A percentile compares a stretch with the other conserved stretches of the same genome.
Evolutionary conservation across 2,888 invertebrate species (phyloP).

Genomic region (Hofmannophila pseudospretella): DNA sequence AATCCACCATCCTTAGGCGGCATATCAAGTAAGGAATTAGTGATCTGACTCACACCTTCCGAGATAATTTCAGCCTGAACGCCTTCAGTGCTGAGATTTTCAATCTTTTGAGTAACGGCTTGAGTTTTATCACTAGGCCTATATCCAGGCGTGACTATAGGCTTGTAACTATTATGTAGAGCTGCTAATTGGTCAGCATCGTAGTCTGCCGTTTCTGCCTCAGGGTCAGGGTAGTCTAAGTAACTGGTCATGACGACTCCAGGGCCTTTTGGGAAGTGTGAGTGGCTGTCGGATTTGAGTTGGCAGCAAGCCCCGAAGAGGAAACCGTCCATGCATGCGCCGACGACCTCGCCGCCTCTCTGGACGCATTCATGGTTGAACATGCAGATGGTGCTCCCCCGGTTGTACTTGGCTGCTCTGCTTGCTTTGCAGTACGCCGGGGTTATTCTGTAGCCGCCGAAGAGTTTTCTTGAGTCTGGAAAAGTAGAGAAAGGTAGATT

Average conservation of each 20-base stretch:
- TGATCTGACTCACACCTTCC: slow-evolving; percentile 76
- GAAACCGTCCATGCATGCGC: slow-evolving; percentile 95
- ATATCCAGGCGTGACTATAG: slow-evolving; percentile 67
- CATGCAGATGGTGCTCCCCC: slow-evolving; percentile 91
- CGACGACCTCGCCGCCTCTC: slow-evolving; percentile 87
- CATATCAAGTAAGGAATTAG: slow-evolving; percentile 65
- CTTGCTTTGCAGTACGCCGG: slow-evolving; percentile 88
- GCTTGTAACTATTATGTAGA: slow-evolving; percentile 67
- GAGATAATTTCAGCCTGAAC: slow-evolving; percentile 70
- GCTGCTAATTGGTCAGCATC: slow-evolving; percentile 58
- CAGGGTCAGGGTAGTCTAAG: slow-evolving; percentile 62
- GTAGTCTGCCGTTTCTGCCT: slow-evolving; percentile 56
- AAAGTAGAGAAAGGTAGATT: slow-evolving; percentile 17
- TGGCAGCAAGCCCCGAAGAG: slow-evolving; percentile 95
- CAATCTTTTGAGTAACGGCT: slow-evolving; percentile 30
- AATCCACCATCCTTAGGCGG: slow-evolving; percentile 65
- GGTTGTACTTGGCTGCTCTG: slow-evolving; percentile 78
- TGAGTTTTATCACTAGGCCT: slow-evolving; percentile 43
- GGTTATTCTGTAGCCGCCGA: slow-evolving; percentile 92
- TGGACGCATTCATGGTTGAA: slow-evolving; percentile 93
- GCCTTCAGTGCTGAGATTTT: slow-evolving; percentile 49
- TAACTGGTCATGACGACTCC: slow-evolving; percentile 71
- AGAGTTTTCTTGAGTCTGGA: slow-evolving; percentile 81
- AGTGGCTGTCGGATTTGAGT: slow-evolving; percentile 72
- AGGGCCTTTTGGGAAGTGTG: slow-evolving; percentile 69